Conservation (phyloP, 2,888 invertebrate species). For the Drosophila mimetica region DNA sequence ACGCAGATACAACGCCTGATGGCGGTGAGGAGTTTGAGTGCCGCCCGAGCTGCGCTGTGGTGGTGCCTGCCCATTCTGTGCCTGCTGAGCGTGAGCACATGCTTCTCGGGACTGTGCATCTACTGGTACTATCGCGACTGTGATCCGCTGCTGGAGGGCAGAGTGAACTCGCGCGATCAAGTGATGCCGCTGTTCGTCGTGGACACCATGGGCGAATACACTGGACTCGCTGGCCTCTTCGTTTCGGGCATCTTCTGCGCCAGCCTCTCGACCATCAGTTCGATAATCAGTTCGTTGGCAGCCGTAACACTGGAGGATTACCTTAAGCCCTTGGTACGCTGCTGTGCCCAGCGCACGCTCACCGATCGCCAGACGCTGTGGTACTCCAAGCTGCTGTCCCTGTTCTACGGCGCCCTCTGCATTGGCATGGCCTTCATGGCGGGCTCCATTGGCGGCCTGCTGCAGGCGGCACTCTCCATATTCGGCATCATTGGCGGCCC, state of each 20-base stretch:
- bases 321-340: slow-evolving; percentile 86
- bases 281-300: slow-evolving; percentile 94
- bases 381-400: slow-evolving; percentile 88
- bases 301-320: slow-evolving; percentile 96
- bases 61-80: slow-evolving; percentile 92
- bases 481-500: slow-evolving; percentile 96
- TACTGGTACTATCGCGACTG: slow-evolving; percentile 93
- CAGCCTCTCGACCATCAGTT: slow-evolving; percentile 95
- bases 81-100: slow-evolving; percentile 89
- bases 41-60: slow-evolving; percentile 91
- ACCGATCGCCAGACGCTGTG: slow-evolving; percentile 85
- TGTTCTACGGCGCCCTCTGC: slow-evolving; percentile 90
- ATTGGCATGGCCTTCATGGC: slow-evolving; percentile 93
- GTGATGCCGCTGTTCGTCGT: slow-evolving; percentile 92
- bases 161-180: slow-evolving; percentile 90
- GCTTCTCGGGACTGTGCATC: slow-evolving; percentile 92
- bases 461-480: slow-evolving; percentile 94
- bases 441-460: slow-evolving; percentile 92
- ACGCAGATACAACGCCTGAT: slow-evolving; percentile 91
- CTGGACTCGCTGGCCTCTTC: slow-evolving; percentile 94
- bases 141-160: slow-evolving; percentile 89
- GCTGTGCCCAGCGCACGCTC: slow-evolving; percentile 81
- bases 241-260: slow-evolving; percentile 96
- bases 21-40: slow-evolving; percentile 89
- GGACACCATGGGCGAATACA: slow-evolving; percentile 89